Evolutionary conservation across 2,888 invertebrate genomes (phyloP).

Genomic region (Drosophila cognata): DNA sequence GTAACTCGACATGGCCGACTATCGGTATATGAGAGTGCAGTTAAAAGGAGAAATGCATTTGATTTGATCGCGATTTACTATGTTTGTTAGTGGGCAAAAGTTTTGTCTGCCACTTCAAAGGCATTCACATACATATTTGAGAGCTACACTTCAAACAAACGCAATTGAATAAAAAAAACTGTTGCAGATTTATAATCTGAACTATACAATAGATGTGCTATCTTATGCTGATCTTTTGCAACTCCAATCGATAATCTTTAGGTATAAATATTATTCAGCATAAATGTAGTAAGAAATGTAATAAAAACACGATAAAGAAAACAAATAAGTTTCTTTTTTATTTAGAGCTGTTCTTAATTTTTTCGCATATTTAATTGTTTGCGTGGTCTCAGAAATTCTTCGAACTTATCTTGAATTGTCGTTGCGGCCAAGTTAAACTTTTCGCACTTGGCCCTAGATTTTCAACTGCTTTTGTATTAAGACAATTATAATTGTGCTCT

Average conservation of each 20-base stretch:
- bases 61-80: not conserved
- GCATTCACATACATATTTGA: not conserved
- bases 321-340: not conserved
- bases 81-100: no score
- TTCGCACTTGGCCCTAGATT: constrained; percentile 78
- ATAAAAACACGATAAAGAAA: not conserved
- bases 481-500: constrained; percentile 78
- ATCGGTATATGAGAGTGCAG: not conserved
- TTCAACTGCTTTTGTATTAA: constrained; percentile 80
- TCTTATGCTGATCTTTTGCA: not conserved
- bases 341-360: not conserved
- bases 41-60: not conserved
- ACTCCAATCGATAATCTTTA: not conserved
- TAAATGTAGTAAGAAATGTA: not conserved
- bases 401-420: constrained; percentile 29
- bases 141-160: not conserved
- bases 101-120: no score
- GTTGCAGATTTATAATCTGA: not conserved
- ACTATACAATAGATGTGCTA: not conserved
- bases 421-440: constrained; percentile 48
- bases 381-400: not conserved
- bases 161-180: not conserved
- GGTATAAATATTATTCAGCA: not conserved
- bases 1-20: not conserved
- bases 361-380: no score